These are phyloP conservation scores for Hermodice carunculata DNA, from an alignment of 2,888 invertebrate species.

Conservation along the genomic window DNA sequence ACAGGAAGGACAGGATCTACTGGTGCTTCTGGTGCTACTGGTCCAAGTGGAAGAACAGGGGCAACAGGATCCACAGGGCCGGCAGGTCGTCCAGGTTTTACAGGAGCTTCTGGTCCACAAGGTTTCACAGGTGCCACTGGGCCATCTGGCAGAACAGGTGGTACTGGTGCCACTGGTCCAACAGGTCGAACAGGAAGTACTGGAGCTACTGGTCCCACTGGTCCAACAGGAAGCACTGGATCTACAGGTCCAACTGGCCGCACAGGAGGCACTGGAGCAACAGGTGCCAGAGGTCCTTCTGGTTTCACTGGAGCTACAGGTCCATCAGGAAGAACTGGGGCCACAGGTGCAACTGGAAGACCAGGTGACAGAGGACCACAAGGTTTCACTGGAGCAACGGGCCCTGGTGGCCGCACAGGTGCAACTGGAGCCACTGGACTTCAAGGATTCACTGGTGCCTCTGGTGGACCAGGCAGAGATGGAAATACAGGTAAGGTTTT, in stretches of 20 bases:
- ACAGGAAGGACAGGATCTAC: slow-evolving; percentile 16
- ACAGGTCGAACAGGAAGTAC: slow-evolving; percentile 16
- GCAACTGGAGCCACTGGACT: slow-evolving; percentile 8
- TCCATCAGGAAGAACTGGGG: slow-evolving; percentile 15
- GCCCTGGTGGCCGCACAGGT: slow-evolving; percentile 13
- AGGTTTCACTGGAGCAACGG: background rate
- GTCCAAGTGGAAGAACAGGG: slow-evolving; percentile 10
- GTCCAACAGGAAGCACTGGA: slow-evolving; percentile 25
- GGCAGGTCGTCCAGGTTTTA: slow-evolving; percentile 6
- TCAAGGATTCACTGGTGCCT: background rate
- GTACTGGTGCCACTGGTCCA: slow-evolving; percentile 22
- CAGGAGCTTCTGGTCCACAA: slow-evolving; percentile 15
- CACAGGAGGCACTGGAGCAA: slow-evolving; percentile 30
- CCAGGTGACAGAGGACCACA: too few relatives aligned
- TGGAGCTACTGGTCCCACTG: slow-evolving; percentile 25
- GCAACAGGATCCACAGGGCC: slow-evolving; percentile 16
- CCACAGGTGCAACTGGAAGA: too few relatives aligned
- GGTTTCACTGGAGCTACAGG: slow-evolving; percentile 5
- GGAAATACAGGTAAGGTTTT: slow-evolving; percentile 5
- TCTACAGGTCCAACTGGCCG: slow-evolving; percentile 22
- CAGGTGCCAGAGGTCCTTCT: slow-evolving; percentile 23
- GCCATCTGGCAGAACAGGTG: slow-evolving; percentile 19
- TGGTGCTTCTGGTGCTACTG: slow-evolving; percentile 19
- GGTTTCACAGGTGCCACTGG: slow-evolving; percentile 28
- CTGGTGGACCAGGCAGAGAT: background rate